phyloP scores from a whole-genome alignment of 2,888 invertebrate species.

The Apodemia duryi region DNA sequence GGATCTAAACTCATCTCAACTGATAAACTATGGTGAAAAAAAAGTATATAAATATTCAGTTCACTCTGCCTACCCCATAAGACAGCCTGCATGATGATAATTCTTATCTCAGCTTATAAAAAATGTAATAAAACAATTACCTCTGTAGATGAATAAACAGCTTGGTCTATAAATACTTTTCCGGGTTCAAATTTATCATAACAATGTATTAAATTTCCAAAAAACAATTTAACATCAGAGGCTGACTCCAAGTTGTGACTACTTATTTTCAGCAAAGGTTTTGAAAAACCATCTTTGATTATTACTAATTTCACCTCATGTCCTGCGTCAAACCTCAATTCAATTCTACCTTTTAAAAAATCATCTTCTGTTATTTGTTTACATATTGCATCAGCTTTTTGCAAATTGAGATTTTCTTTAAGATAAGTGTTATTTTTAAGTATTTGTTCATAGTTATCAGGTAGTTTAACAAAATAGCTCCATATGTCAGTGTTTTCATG shows the following conservation, averaged over 20 bases:
- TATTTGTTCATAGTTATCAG: slow-evolving; percentile 41
- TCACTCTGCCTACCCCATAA: too few relatives aligned
- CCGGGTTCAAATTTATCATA: slow-evolving; percentile 34
- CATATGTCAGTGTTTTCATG: slow-evolving; percentile 30
- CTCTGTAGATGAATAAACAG: slow-evolving; percentile 50
- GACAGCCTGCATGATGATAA: too few relatives aligned
- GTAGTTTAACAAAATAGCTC: slow-evolving; percentile 50
- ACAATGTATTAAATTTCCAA: slow-evolving; percentile 46
- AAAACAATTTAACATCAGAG: slow-evolving; percentile 50
- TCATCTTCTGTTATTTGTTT: slow-evolving; percentile 44
- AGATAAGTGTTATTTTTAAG: slow-evolving; percentile 37
- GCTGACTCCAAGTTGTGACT: slow-evolving; percentile 43
- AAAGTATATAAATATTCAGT: too few relatives aligned
- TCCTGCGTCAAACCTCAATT: slow-evolving; percentile 41
- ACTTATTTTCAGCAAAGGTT: slow-evolving; percentile 43
- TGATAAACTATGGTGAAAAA: too few relatives aligned
- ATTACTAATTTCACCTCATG: slow-evolving; percentile 43
- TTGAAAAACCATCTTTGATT: slow-evolving; percentile 47
- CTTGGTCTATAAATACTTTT: slow-evolving; percentile 42
- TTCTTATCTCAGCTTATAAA: too few relatives aligned
- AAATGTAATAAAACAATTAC: slow-evolving; percentile 36
- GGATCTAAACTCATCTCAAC: too few relatives aligned
- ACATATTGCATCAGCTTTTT: slow-evolving; percentile 39
- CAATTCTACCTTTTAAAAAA: slow-evolving; percentile 46
- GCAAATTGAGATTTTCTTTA: slow-evolving; percentile 34